Conservation (phyloP, 2,797 vertebrate species). For the Tragelaphus eurycerus region DNA sequence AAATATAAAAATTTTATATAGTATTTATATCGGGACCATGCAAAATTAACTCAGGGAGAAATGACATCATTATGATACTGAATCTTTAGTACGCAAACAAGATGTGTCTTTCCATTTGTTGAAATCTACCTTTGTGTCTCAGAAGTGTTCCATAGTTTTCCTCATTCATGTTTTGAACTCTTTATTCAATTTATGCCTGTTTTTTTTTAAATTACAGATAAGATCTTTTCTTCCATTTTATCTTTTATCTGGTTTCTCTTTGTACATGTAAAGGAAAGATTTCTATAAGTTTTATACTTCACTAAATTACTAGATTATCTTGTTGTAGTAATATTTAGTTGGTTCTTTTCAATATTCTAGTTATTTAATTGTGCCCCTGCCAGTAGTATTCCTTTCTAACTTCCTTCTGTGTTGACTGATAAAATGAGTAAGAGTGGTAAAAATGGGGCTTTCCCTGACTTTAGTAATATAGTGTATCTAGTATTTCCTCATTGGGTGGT, state of each 20-base stretch:
- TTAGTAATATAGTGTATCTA: not conserved
- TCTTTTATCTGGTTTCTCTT: not conserved
- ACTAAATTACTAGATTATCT: not conserved
- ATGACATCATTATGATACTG: not conserved
- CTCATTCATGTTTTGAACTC: not conserved
- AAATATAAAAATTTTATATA: not conserved
- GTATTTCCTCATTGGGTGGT: not conserved
- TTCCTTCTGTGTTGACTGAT: conserved; percentile 12
- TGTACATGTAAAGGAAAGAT: not conserved
- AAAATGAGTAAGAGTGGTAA: not conserved
- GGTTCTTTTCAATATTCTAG: not conserved
- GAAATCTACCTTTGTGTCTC: not conserved
- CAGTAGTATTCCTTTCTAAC: not conserved
- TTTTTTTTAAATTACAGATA: not conserved
- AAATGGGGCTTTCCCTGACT: not conserved
- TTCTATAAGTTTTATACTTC: not conserved
- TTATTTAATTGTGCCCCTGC: not conserved
- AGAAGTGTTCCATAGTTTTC: not conserved
- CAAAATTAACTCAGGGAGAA: conserved; percentile 17
- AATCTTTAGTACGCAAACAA: not conserved
- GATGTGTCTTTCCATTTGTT: not conserved
- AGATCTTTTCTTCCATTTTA: not conserved
- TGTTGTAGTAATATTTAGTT: not conserved
- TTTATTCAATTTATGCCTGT: not conserved
- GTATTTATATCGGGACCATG: not conserved